Percentiles rank a stretch among this genome's conserved stretches.
Evolutionary conservation across 2,113 vertebrate species (phyloP).

Genomic region (Cercocebus atys): DNA sequence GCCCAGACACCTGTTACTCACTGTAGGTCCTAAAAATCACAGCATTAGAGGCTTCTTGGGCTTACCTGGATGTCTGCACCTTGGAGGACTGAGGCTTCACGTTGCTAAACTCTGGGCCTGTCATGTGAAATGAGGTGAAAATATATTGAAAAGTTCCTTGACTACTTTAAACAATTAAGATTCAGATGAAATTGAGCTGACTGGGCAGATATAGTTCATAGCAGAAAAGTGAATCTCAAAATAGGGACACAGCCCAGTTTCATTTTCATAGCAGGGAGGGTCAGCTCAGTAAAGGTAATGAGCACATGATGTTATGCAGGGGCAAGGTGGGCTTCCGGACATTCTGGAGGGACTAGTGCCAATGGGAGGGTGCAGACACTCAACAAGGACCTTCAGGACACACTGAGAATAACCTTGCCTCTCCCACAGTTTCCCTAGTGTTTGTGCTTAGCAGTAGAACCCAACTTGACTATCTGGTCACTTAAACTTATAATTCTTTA

Average conservation of each 20-base stretch:
- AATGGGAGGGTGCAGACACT: background rate
- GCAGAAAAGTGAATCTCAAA: background rate
- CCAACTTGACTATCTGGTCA: background rate
- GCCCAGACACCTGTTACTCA: background rate
- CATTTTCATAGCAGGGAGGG: background rate
- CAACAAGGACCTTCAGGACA: background rate
- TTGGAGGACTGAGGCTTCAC: background rate
- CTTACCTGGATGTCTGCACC: background rate
- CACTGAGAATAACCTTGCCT: accelerated
- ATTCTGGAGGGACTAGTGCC: background rate
- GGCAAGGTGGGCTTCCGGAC: background rate
- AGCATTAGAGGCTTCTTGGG: background rate
- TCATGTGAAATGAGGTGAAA: background rate
- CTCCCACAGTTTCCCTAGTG: background rate
- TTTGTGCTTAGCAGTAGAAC: background rate
- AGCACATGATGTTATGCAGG: accelerated
- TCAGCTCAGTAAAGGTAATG: background rate
- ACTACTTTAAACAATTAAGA: background rate
- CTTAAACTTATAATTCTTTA: background rate
- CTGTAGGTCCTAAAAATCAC: background rate
- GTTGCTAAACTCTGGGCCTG: background rate
- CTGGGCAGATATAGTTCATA: background rate
- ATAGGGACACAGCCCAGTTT: background rate
- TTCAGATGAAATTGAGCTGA: background rate
- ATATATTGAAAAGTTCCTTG: background rate